Conservation (phyloP, 2,888 invertebrate species). For the Cataglyphis altisquamis region DNA sequence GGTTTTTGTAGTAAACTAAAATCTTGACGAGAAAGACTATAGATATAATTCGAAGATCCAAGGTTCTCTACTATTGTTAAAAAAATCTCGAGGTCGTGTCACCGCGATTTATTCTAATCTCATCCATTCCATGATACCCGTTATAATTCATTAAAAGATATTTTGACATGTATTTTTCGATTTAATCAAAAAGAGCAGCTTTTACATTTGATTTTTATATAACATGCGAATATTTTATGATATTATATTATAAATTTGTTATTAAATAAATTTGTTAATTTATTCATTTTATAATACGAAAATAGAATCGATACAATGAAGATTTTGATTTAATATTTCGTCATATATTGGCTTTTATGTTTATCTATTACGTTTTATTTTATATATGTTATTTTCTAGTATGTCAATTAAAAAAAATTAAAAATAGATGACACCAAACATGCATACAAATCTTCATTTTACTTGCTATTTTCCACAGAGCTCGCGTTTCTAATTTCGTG, state of each 20-base stretch:
- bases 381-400: neutral
- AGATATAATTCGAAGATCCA: neutral
- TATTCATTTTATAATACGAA: neutral
- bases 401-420: slow-evolving; percentile 13
- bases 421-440: neutral
- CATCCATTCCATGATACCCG: slow-evolving; percentile 7
- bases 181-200: neutral
- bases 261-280: too few species aligned
- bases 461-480: slow-evolving; percentile 53
- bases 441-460: neutral
- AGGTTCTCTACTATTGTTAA: slow-evolving; percentile 4
- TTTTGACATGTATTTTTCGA: neutral
- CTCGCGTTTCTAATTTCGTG: slow-evolving; percentile 80
- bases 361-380: neutral
- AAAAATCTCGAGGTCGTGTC: slow-evolving; percentile 59
- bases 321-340: neutral
- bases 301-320: neutral
- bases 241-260: slow-evolving; percentile 1
- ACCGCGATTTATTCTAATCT: slow-evolving; percentile 72
- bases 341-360: neutral
- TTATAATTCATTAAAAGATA: neutral
- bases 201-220: neutral
- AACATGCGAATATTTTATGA: neutral
- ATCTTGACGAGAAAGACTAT: neutral
- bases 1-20: slow-evolving; percentile 65